Evolutionary conservation across 2,888 invertebrate species (phyloP), one percentile per base, ranked within the genome.

Genomic region (Teleiodes luculella): DNA sequence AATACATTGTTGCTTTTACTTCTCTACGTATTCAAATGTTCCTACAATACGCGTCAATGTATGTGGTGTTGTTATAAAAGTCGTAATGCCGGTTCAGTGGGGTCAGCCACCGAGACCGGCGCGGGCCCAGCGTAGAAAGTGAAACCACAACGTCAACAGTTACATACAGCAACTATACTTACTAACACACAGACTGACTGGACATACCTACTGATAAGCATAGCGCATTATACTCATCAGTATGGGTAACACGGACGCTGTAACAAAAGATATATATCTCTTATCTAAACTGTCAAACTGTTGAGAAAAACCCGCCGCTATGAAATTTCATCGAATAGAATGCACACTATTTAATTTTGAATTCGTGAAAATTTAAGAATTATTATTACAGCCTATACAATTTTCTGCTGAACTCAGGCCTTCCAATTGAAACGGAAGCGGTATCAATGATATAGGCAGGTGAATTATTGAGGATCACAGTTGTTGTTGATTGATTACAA

Each of bases 81-180:
- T 20, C 18, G 41, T 41, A 7, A n/a, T 1, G 11, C 24, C 13
- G 13, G 20, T 20, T 4, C n/a, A n/a, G 30, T 46, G 30, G n/a
- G 48, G 48, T 48, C 48, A 18, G 16, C 48, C 48, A 48, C 35
- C 48, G 33, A 28, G n/a, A 7, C 3, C 14, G 3, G 11, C 20
- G 20, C 48, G 20, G 16, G 16, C 18, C 33, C 48, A 18, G 35
- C 24, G 33, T 48, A 48, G 48, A 48, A 48, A 48, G 48, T 48
- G 48, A 48, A 35, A 48, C 18, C 48, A 0, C 1, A 18, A 5
- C 13, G 28, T 24, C 28, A 28, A 43, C 24, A 4, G 5, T 14
- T 8, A 10, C 11, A 18, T 18, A 16, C 39, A 0, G 10, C 13
- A 28, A 1, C 8, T 20, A 2, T 7, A 43, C 43, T 20, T 20